Evolutionary conservation across 2,888 invertebrate species (phyloP), one percentile per base, ranked within the genome.

Genomic region (Trichogramma dendrolimi): DNA sequence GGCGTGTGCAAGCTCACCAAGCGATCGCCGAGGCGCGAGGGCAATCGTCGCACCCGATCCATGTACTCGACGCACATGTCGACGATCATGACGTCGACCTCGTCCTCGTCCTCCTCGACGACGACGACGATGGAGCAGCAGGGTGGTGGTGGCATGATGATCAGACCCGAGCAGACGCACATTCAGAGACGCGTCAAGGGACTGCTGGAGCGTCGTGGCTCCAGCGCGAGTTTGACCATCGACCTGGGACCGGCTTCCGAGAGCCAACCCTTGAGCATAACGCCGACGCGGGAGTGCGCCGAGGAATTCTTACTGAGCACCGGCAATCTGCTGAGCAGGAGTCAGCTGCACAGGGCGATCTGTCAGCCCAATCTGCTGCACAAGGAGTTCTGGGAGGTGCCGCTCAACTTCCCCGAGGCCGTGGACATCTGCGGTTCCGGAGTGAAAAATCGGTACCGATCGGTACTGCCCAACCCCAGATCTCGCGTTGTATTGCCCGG

Each of bases 381-480:
- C 74, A 90, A 92, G 72, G 95, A 96, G 78, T 96, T 96, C 76
- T 95, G 94, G 94, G 94, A 94, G 78, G 88, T 96, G 73, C 95
- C 95, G 0, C 85, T 92, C 64, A 96, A 96, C 79, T 89, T 93
- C 68, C 94, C 94, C 68, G 94, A 94, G 74, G 92, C 92, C 73
- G 89, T 93, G 6, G 88, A 91, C 72, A 90, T 95, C 1, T 90
- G 91, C 41, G 95, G 95, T 0, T 92, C 93, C 40, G 92, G 93
- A 69, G 84, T 87, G 10, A 94, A 94, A 80, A 96, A 96, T 79
- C 85, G 96, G 67, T 96, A 96, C 74, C 88, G 90, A 75, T 89
- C 92, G 0, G 94, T 96, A 57, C 82, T 96, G 73, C 93, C 95
- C 41, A 94, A 95, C 79, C 91, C 94, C 72, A 89, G 90, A 71